These are phyloP conservation scores for Carcharodon carcharias DNA, from an alignment of 2,797 vertebrate genomes.

Conservation along the genomic window DNA sequence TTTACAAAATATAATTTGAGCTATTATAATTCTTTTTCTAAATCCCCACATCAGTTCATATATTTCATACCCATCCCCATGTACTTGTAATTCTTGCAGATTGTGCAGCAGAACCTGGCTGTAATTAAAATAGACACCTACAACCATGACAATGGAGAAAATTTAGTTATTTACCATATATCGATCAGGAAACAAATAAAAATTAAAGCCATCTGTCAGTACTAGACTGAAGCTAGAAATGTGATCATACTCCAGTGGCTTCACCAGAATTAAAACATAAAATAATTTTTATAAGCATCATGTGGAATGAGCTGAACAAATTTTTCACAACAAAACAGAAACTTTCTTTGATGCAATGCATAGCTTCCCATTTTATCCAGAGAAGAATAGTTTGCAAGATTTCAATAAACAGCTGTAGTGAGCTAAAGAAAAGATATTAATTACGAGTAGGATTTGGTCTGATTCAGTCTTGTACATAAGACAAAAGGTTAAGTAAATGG, in stretches of 20 bases:
- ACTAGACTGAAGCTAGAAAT: background rate
- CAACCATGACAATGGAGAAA: background rate
- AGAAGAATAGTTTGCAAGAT: background rate
- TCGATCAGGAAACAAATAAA: background rate
- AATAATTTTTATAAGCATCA: background rate
- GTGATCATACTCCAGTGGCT: background rate
- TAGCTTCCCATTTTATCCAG: background rate
- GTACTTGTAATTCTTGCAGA: background rate
- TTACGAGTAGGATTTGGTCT: slow-evolving; percentile 95
- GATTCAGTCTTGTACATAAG: slow-evolving; percentile 89
- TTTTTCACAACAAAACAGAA: slow-evolving; percentile 11
- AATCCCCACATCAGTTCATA: background rate
- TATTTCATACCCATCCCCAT: background rate
- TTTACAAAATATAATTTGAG: background rate
- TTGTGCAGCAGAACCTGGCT: background rate
- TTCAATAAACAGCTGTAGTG: slow-evolving; percentile 68
- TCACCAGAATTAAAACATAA: slow-evolving; percentile 22
- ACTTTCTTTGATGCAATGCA: background rate
- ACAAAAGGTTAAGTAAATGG: slow-evolving; percentile 99
- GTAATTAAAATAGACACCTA: background rate
- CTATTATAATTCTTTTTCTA: background rate
- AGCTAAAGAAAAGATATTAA: slow-evolving; percentile 85
- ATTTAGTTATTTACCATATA: background rate
- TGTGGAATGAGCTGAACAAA: background rate
- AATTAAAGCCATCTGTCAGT: background rate